Conservation (phyloP, 2,113 vertebrate genomes). For the Microtus ochrogaster region DNA sequence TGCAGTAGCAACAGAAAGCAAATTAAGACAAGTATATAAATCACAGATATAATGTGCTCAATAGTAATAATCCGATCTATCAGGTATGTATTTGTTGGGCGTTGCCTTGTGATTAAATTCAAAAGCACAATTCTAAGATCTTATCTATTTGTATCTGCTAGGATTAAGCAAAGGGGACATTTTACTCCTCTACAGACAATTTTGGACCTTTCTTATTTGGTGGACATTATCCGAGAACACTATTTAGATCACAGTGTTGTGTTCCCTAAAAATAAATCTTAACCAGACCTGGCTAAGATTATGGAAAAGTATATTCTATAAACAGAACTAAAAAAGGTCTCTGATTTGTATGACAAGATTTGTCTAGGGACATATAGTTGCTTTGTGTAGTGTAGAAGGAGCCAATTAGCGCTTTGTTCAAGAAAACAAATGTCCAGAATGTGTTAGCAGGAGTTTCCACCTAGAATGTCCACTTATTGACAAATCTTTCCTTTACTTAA, state of each 20-base stretch:
- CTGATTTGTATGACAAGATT: not conserved
- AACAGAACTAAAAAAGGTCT: not conserved
- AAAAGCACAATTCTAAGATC: not conserved
- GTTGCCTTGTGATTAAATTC: not conserved
- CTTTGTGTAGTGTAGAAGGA: not conserved
- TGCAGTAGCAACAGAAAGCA: not conserved
- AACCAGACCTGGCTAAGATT: not conserved
- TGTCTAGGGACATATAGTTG: not conserved
- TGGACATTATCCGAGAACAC: not conserved
- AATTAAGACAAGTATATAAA: not conserved
- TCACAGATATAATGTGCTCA: not conserved
- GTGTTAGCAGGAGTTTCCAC: not conserved
- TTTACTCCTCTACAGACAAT: not conserved
- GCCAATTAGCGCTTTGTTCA: not conserved
- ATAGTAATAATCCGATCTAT: not conserved
- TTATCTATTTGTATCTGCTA: not conserved
- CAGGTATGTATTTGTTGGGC: not conserved
- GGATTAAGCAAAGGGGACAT: not conserved
- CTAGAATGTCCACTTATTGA: not conserved
- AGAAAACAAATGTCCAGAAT: conserved; percentile 1
- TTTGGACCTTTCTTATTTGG: not conserved
- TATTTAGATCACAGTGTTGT: not conserved
- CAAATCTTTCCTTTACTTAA: not conserved
- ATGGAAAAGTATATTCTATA: not conserved
- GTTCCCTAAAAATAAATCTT: not conserved